Percentiles rank a stretch among this genome's conserved stretches.
Conservation (phyloP, 1,140 invertebrate species). For the Thrips palmi region DNA sequence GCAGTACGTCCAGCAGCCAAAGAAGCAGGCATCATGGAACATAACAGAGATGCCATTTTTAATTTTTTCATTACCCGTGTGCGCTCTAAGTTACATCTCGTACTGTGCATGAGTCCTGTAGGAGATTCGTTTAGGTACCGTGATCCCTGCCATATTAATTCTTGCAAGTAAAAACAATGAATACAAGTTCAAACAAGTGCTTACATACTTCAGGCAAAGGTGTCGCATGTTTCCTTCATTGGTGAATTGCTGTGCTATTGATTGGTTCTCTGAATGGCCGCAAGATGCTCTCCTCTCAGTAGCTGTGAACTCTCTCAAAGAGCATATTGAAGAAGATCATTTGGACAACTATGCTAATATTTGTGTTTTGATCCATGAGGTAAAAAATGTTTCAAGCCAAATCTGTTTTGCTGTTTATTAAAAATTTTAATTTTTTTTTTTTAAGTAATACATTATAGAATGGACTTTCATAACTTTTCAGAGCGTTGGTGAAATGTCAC, state of each 20-base stretch:
- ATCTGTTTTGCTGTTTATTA: too few species aligned
- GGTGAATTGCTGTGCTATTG: constrained; percentile 85
- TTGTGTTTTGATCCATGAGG: constrained; percentile 58
- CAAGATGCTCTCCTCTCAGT: constrained; percentile 70
- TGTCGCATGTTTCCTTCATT: constrained; percentile 79
- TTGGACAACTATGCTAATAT: constrained; percentile 39
- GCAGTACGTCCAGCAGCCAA: constrained; percentile 48
- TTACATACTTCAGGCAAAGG: constrained; percentile 29
- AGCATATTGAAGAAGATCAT: constrained; percentile 24
- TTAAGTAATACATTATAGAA: constrained; percentile 6
- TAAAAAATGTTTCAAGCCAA: constrained; percentile 17
- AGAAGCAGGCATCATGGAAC: constrained; percentile 42
- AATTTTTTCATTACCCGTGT: constrained; percentile 66
- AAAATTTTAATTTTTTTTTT: constrained; percentile 8
- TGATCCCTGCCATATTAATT: neutral
- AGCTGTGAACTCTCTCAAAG: constrained; percentile 35
- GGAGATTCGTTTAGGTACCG: constrained; percentile 58
- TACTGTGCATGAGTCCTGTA: constrained; percentile 77
- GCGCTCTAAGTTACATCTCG: constrained; percentile 59
- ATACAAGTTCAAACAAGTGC: neutral
- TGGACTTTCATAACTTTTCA: constrained; percentile 23
- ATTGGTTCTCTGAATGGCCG: constrained; percentile 86
- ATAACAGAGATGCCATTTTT: constrained; percentile 56
- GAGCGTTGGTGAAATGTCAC: constrained; percentile 57
- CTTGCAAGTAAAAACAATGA: neutral